Conservation (phyloP, 1,140 invertebrate genomes). For the Pogonomyrmex californicus region DNA sequence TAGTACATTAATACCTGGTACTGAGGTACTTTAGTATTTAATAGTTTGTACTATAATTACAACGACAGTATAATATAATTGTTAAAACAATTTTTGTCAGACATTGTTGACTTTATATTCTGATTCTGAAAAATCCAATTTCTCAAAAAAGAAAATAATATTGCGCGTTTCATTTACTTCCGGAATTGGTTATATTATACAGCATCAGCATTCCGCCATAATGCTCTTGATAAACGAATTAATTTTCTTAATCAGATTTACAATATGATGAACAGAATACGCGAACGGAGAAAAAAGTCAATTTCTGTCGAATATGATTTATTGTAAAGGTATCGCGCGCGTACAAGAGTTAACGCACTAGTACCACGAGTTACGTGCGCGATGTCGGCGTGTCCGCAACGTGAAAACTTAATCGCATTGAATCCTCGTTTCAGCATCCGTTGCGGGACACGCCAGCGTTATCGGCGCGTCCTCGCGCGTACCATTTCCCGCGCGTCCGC, state of each 20-base stretch:
- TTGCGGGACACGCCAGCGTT: slow-evolving; percentile 36
- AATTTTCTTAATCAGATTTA: background rate
- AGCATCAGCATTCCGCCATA: background rate
- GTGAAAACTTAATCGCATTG: slow-evolving; percentile 63
- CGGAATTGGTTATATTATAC: background rate
- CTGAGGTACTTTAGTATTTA: background rate
- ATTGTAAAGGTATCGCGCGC: background rate
- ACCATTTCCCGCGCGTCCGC: slow-evolving; percentile 58
- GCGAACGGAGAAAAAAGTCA: background rate
- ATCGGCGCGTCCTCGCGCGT: slow-evolving; percentile 36
- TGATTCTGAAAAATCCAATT: background rate
- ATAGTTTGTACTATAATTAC: slow-evolving; percentile 9
- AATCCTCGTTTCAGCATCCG: slow-evolving; percentile 45
- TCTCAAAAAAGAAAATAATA: background rate
- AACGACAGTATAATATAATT: background rate
- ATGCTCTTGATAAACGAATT: background rate
- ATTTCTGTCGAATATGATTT: slow-evolving; percentile 21
- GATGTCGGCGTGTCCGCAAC: slow-evolving; percentile 15
- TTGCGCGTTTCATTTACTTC: background rate
- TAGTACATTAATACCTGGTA: slow-evolving; percentile 4
- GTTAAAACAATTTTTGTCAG: background rate
- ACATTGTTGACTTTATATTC: background rate
- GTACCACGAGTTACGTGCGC: background rate
- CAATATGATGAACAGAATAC: background rate
- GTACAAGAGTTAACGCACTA: slow-evolving; percentile 30